Conservation (phyloP, 1,140 invertebrate genomes). For the Venturia canescens region DNA sequence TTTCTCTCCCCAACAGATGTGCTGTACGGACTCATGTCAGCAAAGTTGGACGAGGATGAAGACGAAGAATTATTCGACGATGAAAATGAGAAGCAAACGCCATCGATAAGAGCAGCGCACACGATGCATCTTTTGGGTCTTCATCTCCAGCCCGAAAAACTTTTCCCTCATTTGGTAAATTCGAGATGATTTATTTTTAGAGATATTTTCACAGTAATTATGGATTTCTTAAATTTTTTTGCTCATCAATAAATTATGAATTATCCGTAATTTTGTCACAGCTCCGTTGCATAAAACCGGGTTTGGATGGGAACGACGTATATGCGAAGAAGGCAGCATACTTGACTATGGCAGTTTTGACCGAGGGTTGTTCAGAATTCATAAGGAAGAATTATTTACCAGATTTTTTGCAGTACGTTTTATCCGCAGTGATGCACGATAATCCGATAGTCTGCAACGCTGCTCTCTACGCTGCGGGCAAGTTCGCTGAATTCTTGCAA, state of each 20-base stretch:
- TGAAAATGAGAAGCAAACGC: constrained; percentile 80
- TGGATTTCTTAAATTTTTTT: too few species aligned
- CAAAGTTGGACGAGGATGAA: constrained; percentile 78
- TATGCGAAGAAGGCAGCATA: constrained; percentile 84
- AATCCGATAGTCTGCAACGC: constrained; percentile 83
- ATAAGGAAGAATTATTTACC: constrained; percentile 85
- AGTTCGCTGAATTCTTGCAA: constrained; percentile 90
- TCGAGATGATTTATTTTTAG: not conserved
- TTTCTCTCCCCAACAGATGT: constrained; percentile 69
- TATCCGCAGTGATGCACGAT: constrained; percentile 83
- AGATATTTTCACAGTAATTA: not conserved
- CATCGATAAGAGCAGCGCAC: constrained; percentile 83
- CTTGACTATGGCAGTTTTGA: constrained; percentile 84
- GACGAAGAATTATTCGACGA: constrained; percentile 81
- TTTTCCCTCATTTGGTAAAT: constrained; percentile 84
- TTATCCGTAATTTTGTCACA: constrained; percentile 63
- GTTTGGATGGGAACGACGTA: constrained; percentile 79
- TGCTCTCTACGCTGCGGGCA: constrained; percentile 88
- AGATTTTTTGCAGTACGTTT: constrained; percentile 83
- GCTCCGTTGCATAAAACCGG: constrained; percentile 81
- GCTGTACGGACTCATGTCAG: constrained; percentile 84
- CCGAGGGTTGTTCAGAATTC: constrained; percentile 89
- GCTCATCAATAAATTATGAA: too few species aligned
- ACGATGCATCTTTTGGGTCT: constrained; percentile 87
- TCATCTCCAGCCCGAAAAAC: constrained; percentile 86